These are phyloP conservation scores for Tauraco hartlaubi DNA, from an alignment of 2,797 vertebrate genomes.

Conservation along the genomic window DNA sequence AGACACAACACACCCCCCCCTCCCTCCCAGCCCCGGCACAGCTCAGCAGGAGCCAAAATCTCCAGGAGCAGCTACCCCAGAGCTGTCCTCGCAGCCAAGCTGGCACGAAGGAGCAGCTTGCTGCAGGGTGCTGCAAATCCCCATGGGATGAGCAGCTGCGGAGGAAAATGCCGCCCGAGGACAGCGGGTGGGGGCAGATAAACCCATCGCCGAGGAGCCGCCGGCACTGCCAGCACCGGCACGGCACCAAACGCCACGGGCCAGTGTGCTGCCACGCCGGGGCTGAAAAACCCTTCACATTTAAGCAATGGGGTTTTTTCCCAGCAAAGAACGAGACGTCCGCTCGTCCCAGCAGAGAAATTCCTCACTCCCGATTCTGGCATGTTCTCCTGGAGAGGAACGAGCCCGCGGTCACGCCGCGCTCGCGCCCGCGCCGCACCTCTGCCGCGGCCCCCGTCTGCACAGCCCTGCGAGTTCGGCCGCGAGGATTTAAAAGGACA, in stretches of 20 bases:
- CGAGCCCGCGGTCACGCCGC: background rate
- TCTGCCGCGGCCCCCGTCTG: background rate
- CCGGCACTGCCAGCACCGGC: rapidly evolving
- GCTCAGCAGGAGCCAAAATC: background rate
- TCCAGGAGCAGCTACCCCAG: background rate
- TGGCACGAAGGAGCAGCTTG: background rate
- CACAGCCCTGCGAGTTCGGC: background rate
- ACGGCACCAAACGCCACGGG: rapidly evolving
- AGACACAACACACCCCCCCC: constrained; percentile 23
- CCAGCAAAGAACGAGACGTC: rapidly evolving
- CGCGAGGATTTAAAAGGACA: background rate
- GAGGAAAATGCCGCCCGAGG: background rate
- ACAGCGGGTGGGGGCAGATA: background rate
- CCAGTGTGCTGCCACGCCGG: rapidly evolving
- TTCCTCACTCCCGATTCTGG: background rate
- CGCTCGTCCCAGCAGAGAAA: background rate
- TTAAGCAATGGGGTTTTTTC: background rate
- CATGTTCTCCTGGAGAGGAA: background rate
- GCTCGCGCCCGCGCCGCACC: background rate
- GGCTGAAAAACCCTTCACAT: background rate
- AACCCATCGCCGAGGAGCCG: background rate
- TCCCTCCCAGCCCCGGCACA: background rate
- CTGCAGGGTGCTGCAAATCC: background rate
- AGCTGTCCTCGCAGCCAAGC: background rate
- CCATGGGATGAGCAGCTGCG: background rate